Evolutionary conservation across 2,113 vertebrate genomes (phyloP), one percentile per base, ranked within the genome.

Genomic region (Prinia subflava): DNA sequence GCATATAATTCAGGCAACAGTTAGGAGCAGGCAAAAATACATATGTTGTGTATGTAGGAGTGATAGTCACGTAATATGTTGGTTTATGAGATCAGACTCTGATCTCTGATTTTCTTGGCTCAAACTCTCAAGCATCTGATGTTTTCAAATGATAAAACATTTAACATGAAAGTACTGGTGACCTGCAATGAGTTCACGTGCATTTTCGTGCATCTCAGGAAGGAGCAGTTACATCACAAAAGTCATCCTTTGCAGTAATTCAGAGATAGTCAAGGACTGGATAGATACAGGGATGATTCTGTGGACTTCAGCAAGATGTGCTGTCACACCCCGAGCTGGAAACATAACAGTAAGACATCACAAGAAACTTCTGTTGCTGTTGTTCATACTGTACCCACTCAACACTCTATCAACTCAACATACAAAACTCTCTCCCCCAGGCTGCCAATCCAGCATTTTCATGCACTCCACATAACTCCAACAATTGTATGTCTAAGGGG

Each of bases 1-100:
- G 79, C 59, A 69, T 86, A 64, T 59, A 82, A 95, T 64, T 96
- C 84, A 89, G 74, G 82, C 71, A 94, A 76, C 37, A 82, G 83
- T 67, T 55, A 94, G 69, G 81, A 91, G 41, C 33, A 83, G 49
- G n/a, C 56, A 86, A 89, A 88, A 96, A 78, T 92, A 78, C 79
- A 90, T 71, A 42, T 75, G 76, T 60, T 59, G 39, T 59, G 13
- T 35, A 53, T 69, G 86, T 90, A 92, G 82, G 74, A 94, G 57
- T 44, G 83, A 84, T 41, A 91, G 87, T 76, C 93, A 77, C 2
- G 3, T 92, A 92, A 64, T 81, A 68, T 28, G 74, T 25, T 85
- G 56, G 78, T 86, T 95, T 90, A 78, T 89, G 60, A 81, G 79
- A 64, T 78, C 41, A 83, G 59, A 23, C 63, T 92, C 82, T 64